These are phyloP conservation scores for Sphaerodactylus townsendi DNA, from an alignment of 2,113 vertebrate species.

Conservation along the genomic window DNA sequence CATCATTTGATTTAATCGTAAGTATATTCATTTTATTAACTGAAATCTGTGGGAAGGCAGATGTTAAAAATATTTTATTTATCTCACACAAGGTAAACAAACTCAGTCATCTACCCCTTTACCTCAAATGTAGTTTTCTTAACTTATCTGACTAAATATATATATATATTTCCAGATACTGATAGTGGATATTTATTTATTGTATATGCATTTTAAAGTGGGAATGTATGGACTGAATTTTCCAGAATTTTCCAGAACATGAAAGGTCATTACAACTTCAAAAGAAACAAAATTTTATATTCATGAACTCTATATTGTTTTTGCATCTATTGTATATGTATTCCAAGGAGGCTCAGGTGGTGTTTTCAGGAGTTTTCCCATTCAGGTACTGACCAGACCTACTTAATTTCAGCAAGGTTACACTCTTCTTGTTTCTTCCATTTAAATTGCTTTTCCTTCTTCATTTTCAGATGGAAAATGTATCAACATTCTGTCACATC, in stretches of 20 bases:
- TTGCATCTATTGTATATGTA: too few species aligned
- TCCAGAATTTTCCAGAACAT: too few species aligned
- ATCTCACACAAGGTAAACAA: accelerated
- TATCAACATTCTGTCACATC: background rate
- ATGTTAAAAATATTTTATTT: conserved; percentile 15
- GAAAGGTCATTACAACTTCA: too few species aligned
- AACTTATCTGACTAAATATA: background rate
- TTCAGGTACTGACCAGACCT: too few species aligned
- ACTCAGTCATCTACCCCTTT: background rate
- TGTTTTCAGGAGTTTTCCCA: too few species aligned
- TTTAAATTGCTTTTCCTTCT: background rate
- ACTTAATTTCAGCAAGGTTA: too few species aligned
- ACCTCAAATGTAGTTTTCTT: conserved; percentile 13
- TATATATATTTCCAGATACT: background rate
- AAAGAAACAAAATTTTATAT: conserved; percentile 1
- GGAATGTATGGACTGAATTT: conserved; percentile 7
- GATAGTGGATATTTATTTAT: conserved; percentile 5
- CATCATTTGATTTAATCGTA: accelerated
- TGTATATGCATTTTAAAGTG: background rate
- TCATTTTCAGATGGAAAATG: background rate
- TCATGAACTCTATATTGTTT: background rate
- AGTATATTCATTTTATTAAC: background rate
- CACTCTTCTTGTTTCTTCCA: background rate
- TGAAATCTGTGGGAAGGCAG: accelerated
- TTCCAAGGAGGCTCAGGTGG: too few species aligned